Evolutionary conservation across 1,140 invertebrate species (phyloP), one percentile per base, ranked within the genome.

Genomic region (Platyscapa corneri): DNA sequence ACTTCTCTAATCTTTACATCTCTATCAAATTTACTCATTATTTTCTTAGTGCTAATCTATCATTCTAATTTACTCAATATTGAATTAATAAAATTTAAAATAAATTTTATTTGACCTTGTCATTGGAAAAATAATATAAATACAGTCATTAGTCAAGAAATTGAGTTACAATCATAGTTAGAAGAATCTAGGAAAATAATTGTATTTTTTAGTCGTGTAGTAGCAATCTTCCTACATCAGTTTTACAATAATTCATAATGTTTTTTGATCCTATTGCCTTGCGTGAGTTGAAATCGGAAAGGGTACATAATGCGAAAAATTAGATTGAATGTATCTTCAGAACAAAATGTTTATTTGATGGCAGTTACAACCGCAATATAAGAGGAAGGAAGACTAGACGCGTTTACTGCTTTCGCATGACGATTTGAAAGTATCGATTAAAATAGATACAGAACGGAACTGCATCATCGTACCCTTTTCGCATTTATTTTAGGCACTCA

Each of bases 251-350:
- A 78, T n/a, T 30, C 5, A 30, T 12, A n/a, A 78, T 30, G 49
- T 78, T 23, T 34, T 53, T 78, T 78, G 56, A 56, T 78, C 76
- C n/a, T n/a, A n/a, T n/a, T n/a, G n/a, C n/a, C n/a, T n/a, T n/a
- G n/a, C n/a, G n/a, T n/a, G n/a, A n/a, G n/a, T n/a, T n/a, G n/a
- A n/a, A n/a, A n/a, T n/a, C n/a, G n/a, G n/a, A n/a, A n/a, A n/a
- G n/a, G n/a, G n/a, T n/a, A n/a, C n/a, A n/a, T n/a, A n/a, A n/a
- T n/a, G n/a, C n/a, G n/a, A n/a, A n/a, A n/a, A n/a, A n/a, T n/a
- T n/a, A n/a, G n/a, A n/a, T n/a, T n/a, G n/a, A n/a, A n/a, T n/a
- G n/a, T n/a, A n/a, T n/a, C n/a, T n/a, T n/a, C n/a, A n/a, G n/a
- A n/a, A n/a, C n/a, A n/a, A n/a, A n/a, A n/a, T n/a, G n/a, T n/a